Percentiles rank a stretch among this genome's conserved stretches.
phyloP scores from a whole-genome alignment of 1,140 invertebrate species.

The Lordiphosa clarofinis region DNA sequence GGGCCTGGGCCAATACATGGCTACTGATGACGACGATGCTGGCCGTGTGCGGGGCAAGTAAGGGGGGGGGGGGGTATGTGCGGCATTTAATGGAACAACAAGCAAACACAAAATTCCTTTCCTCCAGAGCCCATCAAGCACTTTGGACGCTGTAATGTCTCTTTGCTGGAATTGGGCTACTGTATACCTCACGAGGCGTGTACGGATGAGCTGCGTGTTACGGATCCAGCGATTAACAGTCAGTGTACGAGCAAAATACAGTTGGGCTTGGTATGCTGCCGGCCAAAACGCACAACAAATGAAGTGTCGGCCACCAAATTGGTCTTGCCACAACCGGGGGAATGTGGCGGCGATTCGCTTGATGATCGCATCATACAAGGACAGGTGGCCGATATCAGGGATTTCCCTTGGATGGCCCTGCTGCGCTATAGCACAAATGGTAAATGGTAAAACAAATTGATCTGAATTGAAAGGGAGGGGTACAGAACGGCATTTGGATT shows the following conservation, averaged over 20 bases:
- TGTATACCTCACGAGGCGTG: constrained; percentile 28
- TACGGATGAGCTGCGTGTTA: neutral
- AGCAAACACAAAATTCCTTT: too few relatives aligned
- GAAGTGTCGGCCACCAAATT: neutral
- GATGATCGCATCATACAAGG: constrained; percentile 30
- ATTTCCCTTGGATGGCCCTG: constrained; percentile 55
- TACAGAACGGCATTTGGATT: too few relatives aligned
- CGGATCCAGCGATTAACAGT: neutral
- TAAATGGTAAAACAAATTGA: neutral
- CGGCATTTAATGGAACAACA: neutral
- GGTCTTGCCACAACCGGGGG: constrained; percentile 23
- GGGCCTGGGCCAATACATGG: neutral
- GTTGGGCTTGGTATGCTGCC: constrained; percentile 31
- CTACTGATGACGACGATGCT: neutral
- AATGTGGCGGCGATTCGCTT: neutral
- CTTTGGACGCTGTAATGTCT: constrained; percentile 30
- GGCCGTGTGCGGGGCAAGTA: neutral
- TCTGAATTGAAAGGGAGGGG: too few relatives aligned
- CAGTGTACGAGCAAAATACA: constrained; percentile 16
- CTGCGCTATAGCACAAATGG: constrained; percentile 33
- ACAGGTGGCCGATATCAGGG: constrained; percentile 11
- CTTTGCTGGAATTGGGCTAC: constrained; percentile 1
- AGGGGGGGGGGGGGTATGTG: neutral
- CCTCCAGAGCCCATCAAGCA: constrained; percentile 24
- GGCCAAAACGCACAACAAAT: constrained; percentile 2